Evolutionary conservation across 2,888 invertebrate genomes (phyloP), one percentile per base, ranked within the genome.

Genomic region (Melinopterus prodromus): DNA sequence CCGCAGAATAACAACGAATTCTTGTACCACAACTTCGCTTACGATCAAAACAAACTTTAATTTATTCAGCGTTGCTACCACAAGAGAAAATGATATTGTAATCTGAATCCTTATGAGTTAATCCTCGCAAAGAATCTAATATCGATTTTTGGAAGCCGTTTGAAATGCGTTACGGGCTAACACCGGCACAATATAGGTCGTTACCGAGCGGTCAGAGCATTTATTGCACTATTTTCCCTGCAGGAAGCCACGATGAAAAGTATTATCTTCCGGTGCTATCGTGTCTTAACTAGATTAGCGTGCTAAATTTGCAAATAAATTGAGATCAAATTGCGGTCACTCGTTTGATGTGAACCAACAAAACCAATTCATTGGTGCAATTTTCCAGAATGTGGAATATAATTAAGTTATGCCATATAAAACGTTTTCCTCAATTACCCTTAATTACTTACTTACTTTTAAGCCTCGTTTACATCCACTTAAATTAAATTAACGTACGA

Each of bases 131-230:
- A 77, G 80, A 78, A 76, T 76, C 70, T 37, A 76, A 80, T 80
- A 80, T 80, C 77, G 80, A 80, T 80, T 80, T 78, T 80, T 26
- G n/a, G 76, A 69, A 75, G 79, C 53, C 79, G 16, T n/a, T 71
- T 76, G 72, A 80, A 71, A 26, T 37, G 76, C 80, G 80, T 80
- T 78, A 80, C 78, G 71, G 76, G 35, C 75, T 53, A 72, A 69
- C 26, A 77, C 69, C 77, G 71, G 74, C 53, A 77, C 75, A 72
- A 77, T 72, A 79, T 77, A 77, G 77, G 77, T 77, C 79, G 79
- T 77, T 77, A 77, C 16, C 69, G 77, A 2, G 53, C 53, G 70
- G 77, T 36, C 74, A 37, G 71, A 53, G 69, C 70, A 26, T 77
- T 77, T 77, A 36, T 77, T 77, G 75, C 37, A 71, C 70, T 69